These are phyloP conservation scores for Gymnobelideus leadbeateri DNA, from an alignment of 2,113 vertebrate genomes.

Conservation along the genomic window DNA sequence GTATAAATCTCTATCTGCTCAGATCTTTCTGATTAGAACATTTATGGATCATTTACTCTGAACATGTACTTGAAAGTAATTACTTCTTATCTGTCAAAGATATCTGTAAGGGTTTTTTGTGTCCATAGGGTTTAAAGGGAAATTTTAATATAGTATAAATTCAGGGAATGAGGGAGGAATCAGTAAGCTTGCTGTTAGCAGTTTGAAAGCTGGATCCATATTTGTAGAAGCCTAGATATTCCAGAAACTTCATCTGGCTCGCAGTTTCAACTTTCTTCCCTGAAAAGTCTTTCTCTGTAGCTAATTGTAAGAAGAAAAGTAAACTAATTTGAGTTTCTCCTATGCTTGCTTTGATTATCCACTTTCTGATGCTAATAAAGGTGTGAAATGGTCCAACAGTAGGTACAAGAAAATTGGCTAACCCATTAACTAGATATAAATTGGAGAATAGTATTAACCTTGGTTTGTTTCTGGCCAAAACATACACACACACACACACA, in stretches of 20 bases:
- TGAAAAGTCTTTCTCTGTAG: background rate
- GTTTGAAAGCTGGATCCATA: constrained; percentile 28
- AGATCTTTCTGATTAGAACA: background rate
- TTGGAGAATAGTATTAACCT: constrained; percentile 53
- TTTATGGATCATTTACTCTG: constrained; percentile 38
- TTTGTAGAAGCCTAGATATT: constrained; percentile 10
- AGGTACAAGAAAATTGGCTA: constrained; percentile 37
- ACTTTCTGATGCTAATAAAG: constrained; percentile 38
- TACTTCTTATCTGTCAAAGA: constrained; percentile 12
- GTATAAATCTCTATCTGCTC: background rate
- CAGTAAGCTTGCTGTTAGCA: background rate
- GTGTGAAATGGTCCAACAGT: constrained; percentile 28
- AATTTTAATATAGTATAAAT: constrained; percentile 20
- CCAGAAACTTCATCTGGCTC: constrained; percentile 39
- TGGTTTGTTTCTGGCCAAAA: constrained; percentile 19
- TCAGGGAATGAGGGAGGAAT: background rate
- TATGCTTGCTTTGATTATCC: constrained; percentile 39
- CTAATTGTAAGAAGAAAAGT: constrained; percentile 25
- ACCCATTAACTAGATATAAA: constrained; percentile 8
- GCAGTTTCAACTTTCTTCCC: background rate
- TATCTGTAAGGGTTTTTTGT: constrained; percentile 6
- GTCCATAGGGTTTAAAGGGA: constrained; percentile 12
- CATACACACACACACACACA: background rate
- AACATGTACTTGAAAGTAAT: constrained; percentile 25
- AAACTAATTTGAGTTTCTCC: constrained; percentile 25